Percentiles rank a stretch among this genome's conserved stretches.
phyloP scores from a whole-genome alignment of 2,888 invertebrate species.

The Cataglyphis albicans region DNA sequence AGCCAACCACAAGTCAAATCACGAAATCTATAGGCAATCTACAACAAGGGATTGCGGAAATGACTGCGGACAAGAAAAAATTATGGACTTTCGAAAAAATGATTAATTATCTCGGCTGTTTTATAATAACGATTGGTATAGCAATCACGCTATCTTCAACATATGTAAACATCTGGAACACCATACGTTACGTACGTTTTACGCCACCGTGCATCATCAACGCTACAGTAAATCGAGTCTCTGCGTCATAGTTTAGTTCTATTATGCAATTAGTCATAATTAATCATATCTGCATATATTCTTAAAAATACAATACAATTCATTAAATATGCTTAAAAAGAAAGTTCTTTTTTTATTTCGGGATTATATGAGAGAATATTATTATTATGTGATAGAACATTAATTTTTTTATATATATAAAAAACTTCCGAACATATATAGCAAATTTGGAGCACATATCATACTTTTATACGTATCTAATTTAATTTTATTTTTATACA shows the following conservation, averaged over 20 bases:
- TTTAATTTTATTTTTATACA: too few species aligned
- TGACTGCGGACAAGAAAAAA: neutral
- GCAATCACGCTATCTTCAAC: constrained; percentile 90
- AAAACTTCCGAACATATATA: too few species aligned
- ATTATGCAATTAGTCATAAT: neutral
- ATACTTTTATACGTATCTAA: too few species aligned
- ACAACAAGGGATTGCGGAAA: neutral
- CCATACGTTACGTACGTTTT: constrained; percentile 89
- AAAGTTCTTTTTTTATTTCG: neutral
- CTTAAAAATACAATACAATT: neutral
- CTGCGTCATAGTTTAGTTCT: neutral
- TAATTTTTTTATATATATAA: too few species aligned
- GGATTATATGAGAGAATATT: neutral
- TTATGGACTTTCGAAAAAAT: constrained; percentile 46
- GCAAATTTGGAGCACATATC: too few species aligned
- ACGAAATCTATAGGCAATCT: constrained; percentile 47
- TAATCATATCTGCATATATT: neutral
- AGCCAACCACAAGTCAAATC: constrained; percentile 47
- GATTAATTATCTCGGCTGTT: constrained; percentile 87
- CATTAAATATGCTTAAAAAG: neutral
- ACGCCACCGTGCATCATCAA: constrained; percentile 92
- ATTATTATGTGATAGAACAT: too few species aligned
- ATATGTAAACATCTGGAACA: constrained; percentile 90
- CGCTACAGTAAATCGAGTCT: constrained; percentile 80
- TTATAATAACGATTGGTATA: constrained; percentile 89